Evolutionary conservation across 2,888 invertebrate genomes (phyloP), one percentile per base, ranked within the genome.

Genomic region (Cosmopolites sordidus): DNA sequence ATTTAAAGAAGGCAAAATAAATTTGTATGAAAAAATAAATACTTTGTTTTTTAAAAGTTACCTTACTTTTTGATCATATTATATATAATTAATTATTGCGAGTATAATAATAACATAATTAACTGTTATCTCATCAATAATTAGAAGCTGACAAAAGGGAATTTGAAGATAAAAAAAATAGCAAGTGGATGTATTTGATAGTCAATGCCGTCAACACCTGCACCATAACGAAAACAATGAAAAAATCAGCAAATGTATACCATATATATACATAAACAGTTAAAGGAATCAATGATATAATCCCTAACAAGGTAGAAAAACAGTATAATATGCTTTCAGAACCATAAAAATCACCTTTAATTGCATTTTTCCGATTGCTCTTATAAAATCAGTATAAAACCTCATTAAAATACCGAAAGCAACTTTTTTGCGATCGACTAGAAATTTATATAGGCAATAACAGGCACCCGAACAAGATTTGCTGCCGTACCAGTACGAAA

Each of bases 381-480:
- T 49, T 46, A 58, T 60, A 58, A 60, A 52, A 60, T 58, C 43
- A 57, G 46, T 58, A 61, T 61, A 62, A 61, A 63, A 59, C 33
- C 60, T 61, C 64, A 65, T 66, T 66, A 66, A 66, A 64, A 66
- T 65, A 58, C 64, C 61, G 47, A 43, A 57, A 58, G 61, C 58
- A 46, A 48, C 48, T 62, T 65, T 65, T 65, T 66, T 65, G 56
- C 62, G 48, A 33, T 54, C 51, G 55, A 56, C 56, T 60, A 63
- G 64, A 64, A 66, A 65, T 65, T 65, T 65, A 65, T 66, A 64
- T 63, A 59, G 65, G 64, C 64, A 61, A 65, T 66, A 65, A 65
- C 59, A 59, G 60, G 63, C 63, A 56, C 64, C 60, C 57, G 55
- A 59, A 60, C 58, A 62, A 60, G 62, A 63, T 63, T 64, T 60